Evolutionary conservation across 2,888 invertebrate genomes (phyloP), one percentile per base, ranked within the genome.

Genomic region (Helicoverpa assulta): DNA sequence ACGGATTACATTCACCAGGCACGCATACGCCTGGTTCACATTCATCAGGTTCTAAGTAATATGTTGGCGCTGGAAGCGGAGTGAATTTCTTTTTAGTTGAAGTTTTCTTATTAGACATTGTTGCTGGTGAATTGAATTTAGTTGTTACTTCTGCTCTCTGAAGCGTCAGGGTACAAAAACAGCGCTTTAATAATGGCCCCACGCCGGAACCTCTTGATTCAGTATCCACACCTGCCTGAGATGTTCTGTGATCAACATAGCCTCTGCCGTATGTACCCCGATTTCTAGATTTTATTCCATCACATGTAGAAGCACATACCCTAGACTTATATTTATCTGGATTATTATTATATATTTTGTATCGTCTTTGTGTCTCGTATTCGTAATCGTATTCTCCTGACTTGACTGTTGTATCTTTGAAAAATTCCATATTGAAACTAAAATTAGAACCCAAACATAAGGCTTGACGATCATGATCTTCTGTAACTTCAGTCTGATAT

Each of bases 121-220:
- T 54, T 43, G 51, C 47, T 37, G 33, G 16, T 33, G 40, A n/a
- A 21, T 37, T 50, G 57, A 47, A 47, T 53, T 19, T 37, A 56
- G n/a, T 43, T 55, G 54, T 69, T 2, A 61, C 53, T 69, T 76
- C 73, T 14, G 66, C 56, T 54, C 78, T 81, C 26, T 85, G 84
- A 33, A 85, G 67, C 66, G 79, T 83, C 56, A 87, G 76, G 16
- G 85, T 86, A 73, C 86, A 86, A 70, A 85, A 85, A 71, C 86
- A 87, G 37, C 83, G 80, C 62, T 84, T 86, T 54, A 86, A 67
- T 50, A 76, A 58, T 58, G 79, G 75, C 7, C 72, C 63, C 60
- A 73, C 70, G 3, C 76, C 66, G 33, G 82, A 80, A 16, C 71
- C 72, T 63, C 53, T 80, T 14, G 83, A 62, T 50, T 82, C 76